phyloP scores from a whole-genome alignment of 2,888 invertebrate species.

The Chesias legatella region DNA sequence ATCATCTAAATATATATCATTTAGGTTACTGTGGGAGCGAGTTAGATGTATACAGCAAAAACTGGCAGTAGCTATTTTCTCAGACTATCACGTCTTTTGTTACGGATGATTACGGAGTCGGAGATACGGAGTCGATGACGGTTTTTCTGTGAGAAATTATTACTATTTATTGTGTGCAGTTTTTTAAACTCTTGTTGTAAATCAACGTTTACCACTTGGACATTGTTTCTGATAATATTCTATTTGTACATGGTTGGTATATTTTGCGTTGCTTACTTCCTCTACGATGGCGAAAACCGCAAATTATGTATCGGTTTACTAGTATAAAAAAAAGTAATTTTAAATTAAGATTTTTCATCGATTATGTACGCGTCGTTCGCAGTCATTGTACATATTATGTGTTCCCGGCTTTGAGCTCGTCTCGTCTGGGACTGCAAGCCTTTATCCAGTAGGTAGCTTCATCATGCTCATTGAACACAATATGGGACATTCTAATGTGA shows the following conservation, averaged over 20 bases:
- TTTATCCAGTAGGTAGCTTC: constrained; percentile 73
- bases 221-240: constrained; percentile 50
- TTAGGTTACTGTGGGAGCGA: constrained; percentile 4
- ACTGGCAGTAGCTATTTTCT: constrained; percentile 12
- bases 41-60: constrained; percentile 17
- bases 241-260: constrained; percentile 17
- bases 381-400: constrained; percentile 73
- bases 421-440: constrained; percentile 55
- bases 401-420: constrained; percentile 59
- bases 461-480: constrained; percentile 58
- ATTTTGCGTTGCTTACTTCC: constrained; percentile 25
- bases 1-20: constrained; percentile 5
- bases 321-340: constrained; percentile 38
- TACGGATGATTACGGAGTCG: constrained; percentile 14
- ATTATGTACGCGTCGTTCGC: constrained; percentile 53
- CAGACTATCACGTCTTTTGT: constrained; percentile 20
- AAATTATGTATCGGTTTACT: constrained; percentile 16
- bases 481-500: constrained; percentile 68
- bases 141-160: constrained; percentile 42
- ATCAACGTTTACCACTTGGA: constrained; percentile 54
- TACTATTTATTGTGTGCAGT: constrained; percentile 40
- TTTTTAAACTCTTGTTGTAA: constrained; percentile 27
- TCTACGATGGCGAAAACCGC: constrained; percentile 22
- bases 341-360: constrained; percentile 51
- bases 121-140: constrained; percentile 30